Evolutionary conservation across 2,113 vertebrate genomes (phyloP).

Genomic region (Corythornis cristatus): DNA sequence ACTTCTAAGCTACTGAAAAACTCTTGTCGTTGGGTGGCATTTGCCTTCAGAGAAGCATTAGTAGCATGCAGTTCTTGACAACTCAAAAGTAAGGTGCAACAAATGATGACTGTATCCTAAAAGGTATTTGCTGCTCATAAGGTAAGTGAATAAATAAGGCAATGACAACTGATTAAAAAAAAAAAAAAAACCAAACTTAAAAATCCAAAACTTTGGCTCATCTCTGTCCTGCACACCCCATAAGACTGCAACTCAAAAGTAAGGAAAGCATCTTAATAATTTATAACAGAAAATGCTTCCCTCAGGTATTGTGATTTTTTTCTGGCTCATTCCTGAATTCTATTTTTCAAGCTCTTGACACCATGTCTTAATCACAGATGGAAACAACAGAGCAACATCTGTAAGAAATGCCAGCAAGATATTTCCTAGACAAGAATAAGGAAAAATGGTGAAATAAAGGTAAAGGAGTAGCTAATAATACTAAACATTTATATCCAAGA

Average conservation of each 20-base stretch:
- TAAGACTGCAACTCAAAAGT: not conserved
- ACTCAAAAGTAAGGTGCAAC: not conserved
- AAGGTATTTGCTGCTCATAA: not conserved
- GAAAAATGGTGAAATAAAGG: not conserved
- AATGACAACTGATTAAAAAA: not conserved
- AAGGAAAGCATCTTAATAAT: not conserved
- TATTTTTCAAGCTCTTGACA: not conserved
- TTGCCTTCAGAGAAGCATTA: not conserved
- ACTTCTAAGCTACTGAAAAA: not conserved
- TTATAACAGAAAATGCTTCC: not conserved
- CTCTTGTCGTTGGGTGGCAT: not conserved
- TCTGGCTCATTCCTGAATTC: not conserved
- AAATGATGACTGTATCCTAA: not conserved
- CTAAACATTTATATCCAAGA: not conserved
- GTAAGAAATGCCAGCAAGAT: not conserved
- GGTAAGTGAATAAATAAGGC: not conserved
- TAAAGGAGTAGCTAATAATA: not conserved
- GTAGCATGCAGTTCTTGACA: not conserved
- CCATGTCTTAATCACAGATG: slow-evolving; percentile 3
- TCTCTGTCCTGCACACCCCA: not conserved
- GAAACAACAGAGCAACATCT: not conserved
- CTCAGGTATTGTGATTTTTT: not conserved
- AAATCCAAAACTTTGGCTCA: not conserved
- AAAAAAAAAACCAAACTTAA: not conserved
- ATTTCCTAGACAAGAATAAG: not conserved